Conservation (phyloP, 2,113 vertebrate genomes). For the Baryphthengus martii region DNA sequence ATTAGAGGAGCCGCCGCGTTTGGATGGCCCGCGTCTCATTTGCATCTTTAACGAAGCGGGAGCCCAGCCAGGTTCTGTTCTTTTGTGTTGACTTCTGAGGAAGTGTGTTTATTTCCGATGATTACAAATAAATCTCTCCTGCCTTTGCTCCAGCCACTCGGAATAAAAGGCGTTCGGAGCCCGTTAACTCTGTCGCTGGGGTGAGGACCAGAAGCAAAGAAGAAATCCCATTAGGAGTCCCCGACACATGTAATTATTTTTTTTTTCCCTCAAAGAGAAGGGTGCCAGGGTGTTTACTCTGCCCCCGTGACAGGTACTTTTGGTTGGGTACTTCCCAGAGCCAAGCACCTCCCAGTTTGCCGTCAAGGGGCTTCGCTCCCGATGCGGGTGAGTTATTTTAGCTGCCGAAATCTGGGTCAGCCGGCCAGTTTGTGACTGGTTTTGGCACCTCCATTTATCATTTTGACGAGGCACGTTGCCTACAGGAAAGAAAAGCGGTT, state of each 20-base stretch:
- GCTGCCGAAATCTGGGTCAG: background rate
- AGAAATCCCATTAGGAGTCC: conserved; percentile 61
- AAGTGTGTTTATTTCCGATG: conserved; percentile 74
- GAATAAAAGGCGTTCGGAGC: conserved; percentile 47
- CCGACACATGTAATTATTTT: conserved; percentile 55
- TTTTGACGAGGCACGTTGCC: background rate
- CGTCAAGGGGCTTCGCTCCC: fast-evolving
- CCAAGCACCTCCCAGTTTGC: background rate
- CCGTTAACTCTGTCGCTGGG: background rate
- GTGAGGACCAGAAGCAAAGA: background rate
- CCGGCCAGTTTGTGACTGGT: background rate
- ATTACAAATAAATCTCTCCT: conserved; percentile 79
- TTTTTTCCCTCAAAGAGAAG: conserved; percentile 2
- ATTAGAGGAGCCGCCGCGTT: conserved; percentile 58
- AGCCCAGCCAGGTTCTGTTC: conserved; percentile 73
- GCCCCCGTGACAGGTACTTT: background rate
- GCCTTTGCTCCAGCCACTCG: conserved; percentile 45
- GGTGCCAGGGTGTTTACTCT: background rate
- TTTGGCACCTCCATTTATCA: conserved; percentile 47
- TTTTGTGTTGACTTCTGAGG: conserved; percentile 76
- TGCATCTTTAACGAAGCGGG: conserved; percentile 76
- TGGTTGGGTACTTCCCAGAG: background rate
- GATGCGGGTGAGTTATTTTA: background rate
- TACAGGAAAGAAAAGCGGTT: background rate
- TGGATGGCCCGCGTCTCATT: conserved; percentile 67